Conservation (phyloP, 2,797 vertebrate genomes). For the Erethizon dorsatum region DNA sequence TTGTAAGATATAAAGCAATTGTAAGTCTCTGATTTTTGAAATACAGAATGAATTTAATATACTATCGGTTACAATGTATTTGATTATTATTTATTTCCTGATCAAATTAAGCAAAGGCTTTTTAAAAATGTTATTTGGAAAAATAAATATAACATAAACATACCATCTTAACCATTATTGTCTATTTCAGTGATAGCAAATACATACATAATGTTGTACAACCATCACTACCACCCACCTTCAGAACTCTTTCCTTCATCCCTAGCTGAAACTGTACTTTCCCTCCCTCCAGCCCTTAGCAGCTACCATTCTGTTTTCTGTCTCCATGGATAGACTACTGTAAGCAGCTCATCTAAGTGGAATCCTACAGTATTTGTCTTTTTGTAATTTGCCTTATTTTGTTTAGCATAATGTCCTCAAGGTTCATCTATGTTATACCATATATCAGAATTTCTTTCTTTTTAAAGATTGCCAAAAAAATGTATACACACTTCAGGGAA, state of each 20-base stretch:
- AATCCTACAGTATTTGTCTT: not conserved
- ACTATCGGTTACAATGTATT: not conserved
- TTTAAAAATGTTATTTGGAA: not conserved
- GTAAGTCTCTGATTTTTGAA: constrained; percentile 39
- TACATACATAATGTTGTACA: not conserved
- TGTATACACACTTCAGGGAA: not conserved
- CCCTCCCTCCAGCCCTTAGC: not conserved
- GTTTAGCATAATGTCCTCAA: not conserved
- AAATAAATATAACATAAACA: not conserved
- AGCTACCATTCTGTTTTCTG: not conserved
- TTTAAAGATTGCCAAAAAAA: not conserved
- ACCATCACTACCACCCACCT: not conserved
- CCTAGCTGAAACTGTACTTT: not conserved
- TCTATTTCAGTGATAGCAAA: not conserved
- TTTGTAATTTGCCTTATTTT: not conserved
- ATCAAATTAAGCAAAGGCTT: not conserved
- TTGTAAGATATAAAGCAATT: constrained; percentile 6
- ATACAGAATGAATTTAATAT: not conserved
- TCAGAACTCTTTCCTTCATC: not conserved
- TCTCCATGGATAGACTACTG: not conserved
- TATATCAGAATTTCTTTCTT: not conserved
- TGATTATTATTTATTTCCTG: not conserved
- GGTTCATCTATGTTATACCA: not conserved
- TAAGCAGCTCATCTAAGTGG: not conserved
- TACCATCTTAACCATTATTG: not conserved